These are phyloP conservation scores for Epizoanthus ramosus DNA, from an alignment of 92 coral and sea anemone species.

Conservation along the genomic window DNA sequence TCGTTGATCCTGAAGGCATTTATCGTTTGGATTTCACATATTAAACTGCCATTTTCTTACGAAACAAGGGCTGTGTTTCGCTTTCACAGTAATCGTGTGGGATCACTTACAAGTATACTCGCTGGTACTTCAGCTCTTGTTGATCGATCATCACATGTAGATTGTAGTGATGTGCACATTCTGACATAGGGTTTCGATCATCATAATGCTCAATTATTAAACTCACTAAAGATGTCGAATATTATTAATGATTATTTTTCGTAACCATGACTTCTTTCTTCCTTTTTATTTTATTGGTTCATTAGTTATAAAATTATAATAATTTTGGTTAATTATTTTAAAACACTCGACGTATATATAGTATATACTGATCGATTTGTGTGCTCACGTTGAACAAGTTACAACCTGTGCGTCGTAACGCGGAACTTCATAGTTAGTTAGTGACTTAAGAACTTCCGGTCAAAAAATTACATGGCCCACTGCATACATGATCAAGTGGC, in stretches of 20 bases:
- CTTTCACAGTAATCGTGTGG: background rate
- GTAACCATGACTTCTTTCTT: background rate
- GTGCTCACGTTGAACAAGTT: background rate
- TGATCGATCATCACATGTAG: too few species aligned
- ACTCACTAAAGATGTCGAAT: background rate
- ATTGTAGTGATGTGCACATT: background rate
- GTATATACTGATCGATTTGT: too few species aligned
- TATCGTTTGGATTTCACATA: background rate
- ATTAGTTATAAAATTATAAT: background rate
- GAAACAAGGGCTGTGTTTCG: background rate
- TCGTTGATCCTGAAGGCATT: background rate
- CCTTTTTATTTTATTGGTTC: background rate
- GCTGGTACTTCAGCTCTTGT: background rate
- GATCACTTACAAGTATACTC: too few species aligned
- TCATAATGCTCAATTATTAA: background rate
- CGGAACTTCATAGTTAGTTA: constrained; percentile 19
- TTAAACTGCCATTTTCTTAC: background rate
- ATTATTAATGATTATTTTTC: background rate
- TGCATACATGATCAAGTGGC: constrained; percentile 2
- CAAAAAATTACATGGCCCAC: background rate
- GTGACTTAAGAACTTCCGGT: constrained; percentile 29
- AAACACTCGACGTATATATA: too few species aligned
- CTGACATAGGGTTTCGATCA: background rate
- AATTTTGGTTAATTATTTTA: too few species aligned
- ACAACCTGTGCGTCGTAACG: background rate